Evolutionary conservation across 2,113 vertebrate genomes (phyloP).

Genomic region (Grus americana): DNA sequence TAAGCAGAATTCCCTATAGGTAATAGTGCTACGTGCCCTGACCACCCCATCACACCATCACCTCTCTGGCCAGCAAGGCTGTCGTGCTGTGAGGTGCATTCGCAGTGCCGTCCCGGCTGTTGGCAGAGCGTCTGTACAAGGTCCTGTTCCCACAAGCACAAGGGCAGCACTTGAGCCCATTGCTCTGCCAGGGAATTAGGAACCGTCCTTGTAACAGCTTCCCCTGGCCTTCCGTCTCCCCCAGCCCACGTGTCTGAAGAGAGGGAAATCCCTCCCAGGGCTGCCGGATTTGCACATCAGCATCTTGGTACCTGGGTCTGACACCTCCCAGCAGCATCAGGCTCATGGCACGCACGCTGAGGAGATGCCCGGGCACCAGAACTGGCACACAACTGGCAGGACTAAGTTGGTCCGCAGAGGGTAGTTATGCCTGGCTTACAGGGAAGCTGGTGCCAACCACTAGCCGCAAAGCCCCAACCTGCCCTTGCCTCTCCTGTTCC

Average conservation of each 20-base stretch:
- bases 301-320: neutral
- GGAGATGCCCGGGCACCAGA: neutral
- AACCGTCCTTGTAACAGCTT: accelerated
- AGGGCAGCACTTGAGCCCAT: neutral
- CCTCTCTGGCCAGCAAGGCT: neutral
- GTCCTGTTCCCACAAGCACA: neutral
- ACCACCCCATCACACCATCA: accelerated
- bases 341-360: accelerated
- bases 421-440: neutral
- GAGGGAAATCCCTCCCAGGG: neutral
- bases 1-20: neutral
- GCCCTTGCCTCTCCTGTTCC: neutral
- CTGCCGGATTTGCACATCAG: neutral
- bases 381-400: neutral
- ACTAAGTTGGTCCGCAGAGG: neutral
- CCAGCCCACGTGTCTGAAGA: neutral
- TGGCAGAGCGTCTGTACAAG: neutral
- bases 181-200: neutral
- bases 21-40: neutral
- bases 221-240: neutral
- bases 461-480: accelerated
- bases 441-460: neutral
- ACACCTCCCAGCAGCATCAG: neutral
- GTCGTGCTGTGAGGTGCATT: neutral
- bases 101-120: neutral